A percentile compares a stretch with the other conserved stretches of the same genome.
phyloP scores from a whole-genome alignment of 2,888 invertebrate species.

The Drosophila macrospina region DNA sequence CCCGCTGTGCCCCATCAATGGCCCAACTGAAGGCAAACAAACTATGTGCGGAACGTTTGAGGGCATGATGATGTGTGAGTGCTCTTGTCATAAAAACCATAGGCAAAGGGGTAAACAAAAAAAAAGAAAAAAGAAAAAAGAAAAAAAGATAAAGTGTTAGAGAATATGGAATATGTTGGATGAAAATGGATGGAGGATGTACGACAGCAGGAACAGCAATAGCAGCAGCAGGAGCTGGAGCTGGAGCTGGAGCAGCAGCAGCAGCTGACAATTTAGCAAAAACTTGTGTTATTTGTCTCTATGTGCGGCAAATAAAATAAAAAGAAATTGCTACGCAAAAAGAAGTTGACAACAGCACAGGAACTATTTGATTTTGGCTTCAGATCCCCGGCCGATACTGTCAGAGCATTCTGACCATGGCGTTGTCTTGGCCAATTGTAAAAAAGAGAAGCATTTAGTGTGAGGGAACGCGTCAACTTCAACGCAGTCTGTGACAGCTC shows the following conservation, averaged over 20 bases:
- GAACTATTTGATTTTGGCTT: conserved; percentile 72
- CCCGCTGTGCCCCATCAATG: conserved; percentile 1
- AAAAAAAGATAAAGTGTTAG: conserved; percentile 45
- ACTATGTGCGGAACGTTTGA: conserved; percentile 64
- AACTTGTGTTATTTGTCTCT: conserved; percentile 73
- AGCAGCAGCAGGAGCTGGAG: conserved; percentile 11
- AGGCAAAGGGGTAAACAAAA: conserved; percentile 49
- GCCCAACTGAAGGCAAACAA: conserved; percentile 37
- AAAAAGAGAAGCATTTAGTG: conserved; percentile 53
- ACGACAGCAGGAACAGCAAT: conserved; percentile 6
- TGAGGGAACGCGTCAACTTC: conserved; percentile 51
- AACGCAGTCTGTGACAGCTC: conserved; percentile 68
- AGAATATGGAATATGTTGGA: conserved; percentile 29
- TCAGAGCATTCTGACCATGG: conserved; percentile 45
- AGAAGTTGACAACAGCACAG: conserved; percentile 72
- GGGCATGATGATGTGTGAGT: conserved; percentile 45
- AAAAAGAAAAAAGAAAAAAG: conserved; percentile 51
- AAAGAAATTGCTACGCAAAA: conserved; percentile 54
- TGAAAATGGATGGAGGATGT: conserved; percentile 33
- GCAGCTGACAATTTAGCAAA: conserved; percentile 67
- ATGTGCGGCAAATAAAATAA: conserved; percentile 50
- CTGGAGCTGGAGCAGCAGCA: conserved; percentile 28
- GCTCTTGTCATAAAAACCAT: conserved; percentile 62
- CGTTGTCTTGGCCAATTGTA: conserved; percentile 65
- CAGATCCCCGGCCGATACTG: conserved; percentile 16